Evolutionary conservation across 37 sponge, comb jelly and placozoan species (phyloP).

Genomic region (Chondrosia reniformis): DNA sequence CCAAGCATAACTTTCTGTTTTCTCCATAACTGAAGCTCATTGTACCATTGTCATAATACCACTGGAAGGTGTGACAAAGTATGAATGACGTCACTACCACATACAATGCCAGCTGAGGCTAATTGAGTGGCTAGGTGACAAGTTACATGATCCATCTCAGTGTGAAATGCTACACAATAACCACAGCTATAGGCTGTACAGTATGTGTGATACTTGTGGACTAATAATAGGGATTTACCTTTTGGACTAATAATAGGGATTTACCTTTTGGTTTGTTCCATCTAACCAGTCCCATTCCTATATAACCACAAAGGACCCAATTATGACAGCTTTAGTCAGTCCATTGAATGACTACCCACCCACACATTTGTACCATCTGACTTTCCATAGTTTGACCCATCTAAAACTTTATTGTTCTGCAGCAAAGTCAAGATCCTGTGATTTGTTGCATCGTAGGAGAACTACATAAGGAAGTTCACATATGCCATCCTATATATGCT

Average conservation of each 20-base stretch:
- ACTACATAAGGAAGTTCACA: not conserved
- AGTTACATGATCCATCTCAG: not conserved
- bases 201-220: too few species aligned
- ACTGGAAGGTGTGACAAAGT: not conserved
- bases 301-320: too few species aligned
- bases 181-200: too few species aligned
- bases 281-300: constrained; percentile 26
- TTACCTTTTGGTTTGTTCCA: constrained; percentile 12
- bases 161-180: too few species aligned
- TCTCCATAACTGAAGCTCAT: not conserved
- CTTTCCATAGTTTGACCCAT: constrained; percentile 24
- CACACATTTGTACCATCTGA: constrained; percentile 22
- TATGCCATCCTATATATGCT: too few species aligned
- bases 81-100: not conserved
- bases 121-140: not conserved
- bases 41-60: not conserved
- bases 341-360: not conserved
- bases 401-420: constrained; percentile 2
- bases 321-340: too few species aligned
- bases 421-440: not conserved
- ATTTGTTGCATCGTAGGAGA: not conserved
- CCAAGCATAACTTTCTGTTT: not conserved
- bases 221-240: too few species aligned
- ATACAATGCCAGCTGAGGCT: not conserved
- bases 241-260: too few species aligned